Evolutionary conservation across 2,113 vertebrate species (phyloP).

Genomic region (Pelecanoides urinatrix): DNA sequence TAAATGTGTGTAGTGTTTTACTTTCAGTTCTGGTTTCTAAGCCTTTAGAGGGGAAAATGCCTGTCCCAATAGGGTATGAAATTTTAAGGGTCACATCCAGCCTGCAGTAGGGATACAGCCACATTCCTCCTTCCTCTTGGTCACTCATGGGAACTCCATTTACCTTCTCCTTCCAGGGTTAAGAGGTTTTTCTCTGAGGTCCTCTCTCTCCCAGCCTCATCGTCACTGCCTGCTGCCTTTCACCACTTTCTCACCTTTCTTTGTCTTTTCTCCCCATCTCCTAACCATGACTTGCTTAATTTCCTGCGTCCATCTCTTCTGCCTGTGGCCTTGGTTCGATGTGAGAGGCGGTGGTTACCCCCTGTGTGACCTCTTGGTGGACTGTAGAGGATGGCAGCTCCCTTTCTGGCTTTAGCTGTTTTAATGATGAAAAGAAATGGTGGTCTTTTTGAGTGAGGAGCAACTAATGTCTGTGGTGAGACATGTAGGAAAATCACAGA

Average conservation of each 20-base stretch:
- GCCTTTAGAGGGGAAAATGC: neutral
- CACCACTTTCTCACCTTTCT: neutral
- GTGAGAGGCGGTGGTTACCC: neutral
- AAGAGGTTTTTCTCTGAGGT: neutral
- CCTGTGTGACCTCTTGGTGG: neutral
- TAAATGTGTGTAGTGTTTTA: neutral
- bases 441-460: neutral
- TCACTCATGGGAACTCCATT: neutral
- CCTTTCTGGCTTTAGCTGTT: neutral
- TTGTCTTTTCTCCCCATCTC: neutral
- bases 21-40: neutral
- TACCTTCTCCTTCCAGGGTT: neutral
- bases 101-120: neutral
- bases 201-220: neutral
- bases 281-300: fast-evolving
- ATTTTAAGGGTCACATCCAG: neutral
- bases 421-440: neutral
- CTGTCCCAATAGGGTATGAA: neutral
- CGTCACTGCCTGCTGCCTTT: neutral
- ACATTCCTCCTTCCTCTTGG: neutral
- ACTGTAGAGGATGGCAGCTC: neutral
- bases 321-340: fast-evolving
- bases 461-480: neutral
- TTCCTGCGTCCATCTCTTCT: neutral
- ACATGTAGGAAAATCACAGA: neutral